phyloP scores from a whole-genome alignment of 2,113 vertebrate genomes.

The Silurus asotus region DNA sequence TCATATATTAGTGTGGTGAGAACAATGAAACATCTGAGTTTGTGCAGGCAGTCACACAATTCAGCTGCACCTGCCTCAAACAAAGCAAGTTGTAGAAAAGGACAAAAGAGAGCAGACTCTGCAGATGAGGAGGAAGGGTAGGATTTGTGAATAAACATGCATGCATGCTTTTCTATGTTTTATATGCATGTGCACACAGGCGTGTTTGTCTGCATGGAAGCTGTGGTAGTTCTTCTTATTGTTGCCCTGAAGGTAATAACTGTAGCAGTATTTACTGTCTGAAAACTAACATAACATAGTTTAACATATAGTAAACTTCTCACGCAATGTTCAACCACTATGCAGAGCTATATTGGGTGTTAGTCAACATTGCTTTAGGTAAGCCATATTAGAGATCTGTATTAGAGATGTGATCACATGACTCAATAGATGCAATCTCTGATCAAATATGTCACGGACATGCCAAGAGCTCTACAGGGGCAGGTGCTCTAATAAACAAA shows the following conservation, averaged over 20 bases:
- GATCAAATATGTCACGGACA: neutral
- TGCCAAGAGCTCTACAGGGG: neutral
- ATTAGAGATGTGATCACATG: neutral
- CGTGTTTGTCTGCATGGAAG: constrained; percentile 50
- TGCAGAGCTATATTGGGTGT: too few species aligned
- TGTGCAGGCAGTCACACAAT: constrained; percentile 1
- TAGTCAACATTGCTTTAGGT: neutral
- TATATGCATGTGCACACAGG: constrained; percentile 18
- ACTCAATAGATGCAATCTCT: neutral
- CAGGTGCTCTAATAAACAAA: constrained; percentile 8
- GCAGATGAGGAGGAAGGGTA: neutral
- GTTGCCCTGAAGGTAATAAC: constrained; percentile 73
- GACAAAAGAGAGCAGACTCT: neutral
- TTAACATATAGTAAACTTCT: constrained; percentile 1
- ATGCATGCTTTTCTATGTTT: constrained; percentile 17
- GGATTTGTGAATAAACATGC: constrained; percentile 27
- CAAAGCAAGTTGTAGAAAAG: constrained; percentile 10
- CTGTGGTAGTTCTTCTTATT: constrained; percentile 66
- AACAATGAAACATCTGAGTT: constrained; percentile 13
- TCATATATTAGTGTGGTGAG: neutral
- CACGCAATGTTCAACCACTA: neutral
- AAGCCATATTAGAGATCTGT: neutral
- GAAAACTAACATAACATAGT: constrained; percentile 45
- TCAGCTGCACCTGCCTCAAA: constrained; percentile 36
- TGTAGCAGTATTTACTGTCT: constrained; percentile 47